A percentile compares a stretch with the other conserved stretches of the same genome.
These are phyloP conservation scores for crab-eating macaque (Macaca fascicularis) DNA, from an alignment of 2,113 vertebrate genomes.

Conservation along the genomic window T2T-MFA8v1.1 NC_088380.1:120330001-120330500, in stretches of 20 bases:
- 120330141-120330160: neutral
- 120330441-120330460: neutral
- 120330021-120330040: neutral
- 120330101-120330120: neutral
- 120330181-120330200: neutral
- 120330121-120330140: neutral
- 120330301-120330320: neutral
- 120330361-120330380: neutral
- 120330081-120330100: neutral
- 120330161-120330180: neutral
- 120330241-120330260: neutral
- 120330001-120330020: neutral
- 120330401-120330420: neutral
- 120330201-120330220: neutral
- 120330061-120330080: neutral
- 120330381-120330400: neutral
- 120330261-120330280: neutral
- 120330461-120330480: neutral
- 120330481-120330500: neutral
- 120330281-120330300: neutral
- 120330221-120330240: neutral
- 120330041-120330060: no score
- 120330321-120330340: neutral
- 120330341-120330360: neutral
- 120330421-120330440: neutral